Base-by-base conservation (phyloP, 2,888 invertebrate genomes). In the Leptopterna dolabrata region DNA sequence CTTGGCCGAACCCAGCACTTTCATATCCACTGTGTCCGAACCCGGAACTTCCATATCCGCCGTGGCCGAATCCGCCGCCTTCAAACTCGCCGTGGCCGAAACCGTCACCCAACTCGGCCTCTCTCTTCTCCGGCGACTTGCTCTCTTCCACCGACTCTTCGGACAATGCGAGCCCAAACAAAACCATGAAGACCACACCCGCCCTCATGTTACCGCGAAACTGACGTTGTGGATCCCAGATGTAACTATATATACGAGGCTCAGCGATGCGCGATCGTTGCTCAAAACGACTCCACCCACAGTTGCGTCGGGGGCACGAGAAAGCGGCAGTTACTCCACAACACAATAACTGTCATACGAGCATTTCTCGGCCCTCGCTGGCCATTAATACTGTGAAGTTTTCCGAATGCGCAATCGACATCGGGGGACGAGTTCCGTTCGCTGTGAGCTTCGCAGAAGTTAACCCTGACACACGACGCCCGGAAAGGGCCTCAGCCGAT, bases 91-190 rank as follows among this genome's bases (percentile, higher is more conserved):
- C 51, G 47, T 81, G 78, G 9, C 88, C 88, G 16, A 82, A 87
- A 1, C 76, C 86, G 36, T 36, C 36, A 4, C 36, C 36, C 2
- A 36, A 36, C 7, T 76, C 87, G 11, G 87, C 63, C 14, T 84
- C 86, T 41, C 89, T 76, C 63, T 88, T 88, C 14, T 88, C 88
- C 29, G 36, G 76, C 14, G 73, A 71, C 76, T 87, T 70, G 7
- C 3, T 29, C 0, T 70, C 80, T 45, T 73, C 36, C 24, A 24
- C 87, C 45, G 47, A 19, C 14, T 87, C 71, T 80, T 80, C 71
- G 11, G 80, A 78, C 30, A n/a, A 24, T 7, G 41, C 24, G 13
- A 41, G 9, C 3, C 19, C 84, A 2, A 84, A 51, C 19, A 81
- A 63, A 16, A 76, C 80, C 11, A 87, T 71, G 36, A 87, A 45